phyloP scores from a whole-genome alignment of 2,888 invertebrate species.

The Acleris laterana region DNA sequence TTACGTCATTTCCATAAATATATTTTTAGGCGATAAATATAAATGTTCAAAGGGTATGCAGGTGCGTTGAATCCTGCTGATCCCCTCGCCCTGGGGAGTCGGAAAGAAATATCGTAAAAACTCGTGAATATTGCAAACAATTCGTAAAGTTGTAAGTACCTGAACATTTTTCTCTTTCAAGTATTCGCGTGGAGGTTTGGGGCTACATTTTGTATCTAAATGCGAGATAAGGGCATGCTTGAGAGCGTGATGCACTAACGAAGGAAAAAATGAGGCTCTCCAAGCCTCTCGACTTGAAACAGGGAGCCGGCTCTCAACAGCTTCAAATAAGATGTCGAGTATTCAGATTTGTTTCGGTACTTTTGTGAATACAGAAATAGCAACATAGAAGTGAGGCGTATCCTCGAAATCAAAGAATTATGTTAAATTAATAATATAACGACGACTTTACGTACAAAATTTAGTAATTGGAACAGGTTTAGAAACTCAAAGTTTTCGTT shows the following conservation, averaged over 20 bases:
- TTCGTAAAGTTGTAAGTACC: conserved; percentile 64
- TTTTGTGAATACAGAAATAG: not conserved
- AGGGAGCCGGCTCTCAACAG: conserved; percentile 24
- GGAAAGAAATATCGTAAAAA: conserved; percentile 72
- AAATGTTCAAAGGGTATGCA: conserved; percentile 65
- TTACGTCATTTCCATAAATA: conserved; percentile 43
- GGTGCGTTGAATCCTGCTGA: conserved; percentile 68
- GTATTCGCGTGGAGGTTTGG: conserved; percentile 46
- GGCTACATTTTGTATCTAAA: conserved; percentile 49
- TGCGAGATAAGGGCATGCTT: conserved; percentile 43
- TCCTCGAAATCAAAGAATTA: no score
- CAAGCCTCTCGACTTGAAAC: conserved; percentile 30
- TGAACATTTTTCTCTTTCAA: conserved; percentile 61
- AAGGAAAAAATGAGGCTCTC: conserved; percentile 57
- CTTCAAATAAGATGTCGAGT: conserved; percentile 20
- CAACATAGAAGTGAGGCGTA: not conserved
- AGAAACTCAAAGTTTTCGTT: not conserved
- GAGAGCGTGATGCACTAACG: conserved; percentile 48
- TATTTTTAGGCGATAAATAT: conserved; percentile 59
- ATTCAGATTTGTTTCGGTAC: conserved; percentile 9
- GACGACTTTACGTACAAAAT: no score
- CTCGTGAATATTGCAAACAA: conserved; percentile 68
- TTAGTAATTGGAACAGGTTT: not conserved
- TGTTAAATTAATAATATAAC: no score
- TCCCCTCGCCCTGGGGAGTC: conserved; percentile 56